Percentiles rank a stretch among this genome's conserved stretches.
Evolutionary conservation across 2,113 vertebrate species (phyloP).

Genomic region (Tragelaphus strepsiceros): DNA sequence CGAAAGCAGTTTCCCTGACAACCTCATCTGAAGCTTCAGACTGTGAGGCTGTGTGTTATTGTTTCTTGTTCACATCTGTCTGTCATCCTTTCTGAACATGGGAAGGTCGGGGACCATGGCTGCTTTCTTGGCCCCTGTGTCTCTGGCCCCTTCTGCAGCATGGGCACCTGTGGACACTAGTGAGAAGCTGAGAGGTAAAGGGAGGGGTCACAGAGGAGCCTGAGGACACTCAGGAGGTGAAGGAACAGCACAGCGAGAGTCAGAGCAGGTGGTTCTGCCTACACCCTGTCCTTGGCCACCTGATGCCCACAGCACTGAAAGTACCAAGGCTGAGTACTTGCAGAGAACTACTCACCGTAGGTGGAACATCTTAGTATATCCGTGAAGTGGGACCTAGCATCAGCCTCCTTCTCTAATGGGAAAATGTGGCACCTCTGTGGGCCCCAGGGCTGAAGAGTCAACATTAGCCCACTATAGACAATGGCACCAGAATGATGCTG

Average conservation of each 20-base stretch:
- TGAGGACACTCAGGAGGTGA: background rate
- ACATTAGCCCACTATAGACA: accelerated
- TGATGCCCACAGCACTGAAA: background rate
- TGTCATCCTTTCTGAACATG: background rate
- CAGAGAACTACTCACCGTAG: accelerated
- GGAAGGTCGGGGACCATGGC: background rate
- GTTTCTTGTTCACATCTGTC: accelerated
- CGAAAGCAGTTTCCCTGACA: background rate
- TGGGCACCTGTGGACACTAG: accelerated
- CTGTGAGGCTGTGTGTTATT: too few relatives aligned
- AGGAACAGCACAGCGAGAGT: background rate
- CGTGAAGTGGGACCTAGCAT: accelerated
- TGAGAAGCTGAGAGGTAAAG: background rate
- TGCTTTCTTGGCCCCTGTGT: background rate
- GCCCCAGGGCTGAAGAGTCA: too few relatives aligned
- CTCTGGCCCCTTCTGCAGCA: accelerated
- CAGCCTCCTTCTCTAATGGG: background rate
- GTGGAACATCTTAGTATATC: accelerated
- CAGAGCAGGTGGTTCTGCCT: too few relatives aligned
- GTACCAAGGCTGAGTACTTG: background rate
- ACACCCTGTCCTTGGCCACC: background rate
- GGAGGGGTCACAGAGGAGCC: background rate
- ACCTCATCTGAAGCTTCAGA: background rate
- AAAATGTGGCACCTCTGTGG: background rate
- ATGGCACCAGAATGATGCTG: background rate